phyloP scores from a whole-genome alignment of 1,140 invertebrate species.

The Triops longicaudatus region DNA sequence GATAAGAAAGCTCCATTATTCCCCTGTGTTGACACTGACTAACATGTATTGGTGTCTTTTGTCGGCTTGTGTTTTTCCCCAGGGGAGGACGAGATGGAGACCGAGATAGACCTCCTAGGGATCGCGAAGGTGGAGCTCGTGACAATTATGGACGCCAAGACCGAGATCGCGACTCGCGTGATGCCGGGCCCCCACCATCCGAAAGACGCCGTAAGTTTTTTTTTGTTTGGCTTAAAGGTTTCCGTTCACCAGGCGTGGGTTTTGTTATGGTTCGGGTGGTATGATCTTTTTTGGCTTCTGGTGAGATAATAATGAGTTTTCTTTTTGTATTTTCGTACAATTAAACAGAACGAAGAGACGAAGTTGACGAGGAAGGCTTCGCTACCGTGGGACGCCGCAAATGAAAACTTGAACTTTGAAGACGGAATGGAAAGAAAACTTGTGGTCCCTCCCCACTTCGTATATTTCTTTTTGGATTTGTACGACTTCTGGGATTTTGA shows the following conservation, averaged over 20 bases:
- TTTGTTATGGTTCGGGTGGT: background rate
- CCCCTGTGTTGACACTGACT: background rate
- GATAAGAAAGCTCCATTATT: background rate
- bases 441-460: background rate
- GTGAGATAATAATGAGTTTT: background rate
- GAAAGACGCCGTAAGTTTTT: background rate
- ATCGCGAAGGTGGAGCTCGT: background rate
- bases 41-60: background rate
- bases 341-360: constrained; percentile 17
- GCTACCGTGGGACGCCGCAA: constrained; percentile 15
- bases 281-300: background rate
- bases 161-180: background rate
- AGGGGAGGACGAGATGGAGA: background rate
- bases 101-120: background rate
- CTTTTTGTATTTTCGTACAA: background rate
- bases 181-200: background rate
- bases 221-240: background rate
- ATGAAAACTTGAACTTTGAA: background rate
- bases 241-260: background rate
- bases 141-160: background rate
- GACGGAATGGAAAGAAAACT: background rate
- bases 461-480: constrained; percentile 6
- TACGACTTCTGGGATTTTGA: background rate
- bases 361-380: constrained; percentile 22
- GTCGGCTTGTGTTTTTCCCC: background rate